Percentiles rank a stretch among this genome's conserved stretches.
phyloP scores from a whole-genome alignment of 1,140 invertebrate genomes.

The Papilio xuthus region DNA sequence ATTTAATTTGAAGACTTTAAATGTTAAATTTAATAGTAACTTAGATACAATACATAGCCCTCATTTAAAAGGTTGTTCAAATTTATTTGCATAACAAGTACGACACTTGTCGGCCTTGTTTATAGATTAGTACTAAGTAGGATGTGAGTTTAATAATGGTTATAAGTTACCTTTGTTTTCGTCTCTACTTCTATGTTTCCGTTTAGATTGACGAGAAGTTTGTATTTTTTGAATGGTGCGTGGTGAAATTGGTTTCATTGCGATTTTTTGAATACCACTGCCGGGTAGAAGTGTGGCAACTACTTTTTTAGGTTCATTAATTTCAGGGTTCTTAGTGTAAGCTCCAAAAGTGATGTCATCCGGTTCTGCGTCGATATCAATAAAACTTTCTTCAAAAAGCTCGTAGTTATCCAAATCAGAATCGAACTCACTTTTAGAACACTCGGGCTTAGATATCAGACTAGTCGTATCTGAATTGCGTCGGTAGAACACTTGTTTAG shows the following conservation, averaged over 20 bases:
- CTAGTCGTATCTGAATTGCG: slow-evolving; percentile 63
- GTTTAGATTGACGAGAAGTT: slow-evolving; percentile 39
- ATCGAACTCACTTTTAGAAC: slow-evolving; percentile 68
- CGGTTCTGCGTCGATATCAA: slow-evolving; percentile 73
- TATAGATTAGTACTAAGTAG: slow-evolving; percentile 29
- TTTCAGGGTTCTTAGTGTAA: slow-evolving; percentile 59
- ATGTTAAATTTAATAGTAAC: slow-evolving; percentile 28
- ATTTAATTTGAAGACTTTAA: slow-evolving; percentile 21
- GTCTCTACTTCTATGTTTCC: slow-evolving; percentile 42
- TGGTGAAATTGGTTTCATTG: slow-evolving; percentile 62
- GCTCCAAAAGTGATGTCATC: slow-evolving; percentile 58
- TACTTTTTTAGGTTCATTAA: slow-evolving; percentile 66
- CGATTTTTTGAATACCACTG: slow-evolving; percentile 69
- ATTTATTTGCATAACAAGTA: slow-evolving; percentile 35
- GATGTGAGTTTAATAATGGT: slow-evolving; percentile 7
- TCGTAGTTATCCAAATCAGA: slow-evolving; percentile 75
- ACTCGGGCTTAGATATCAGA: slow-evolving; percentile 56
- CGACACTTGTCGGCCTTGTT: slow-evolving; percentile 2
- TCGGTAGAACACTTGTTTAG: slow-evolving; percentile 57
- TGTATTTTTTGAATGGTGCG: slow-evolving; percentile 55
- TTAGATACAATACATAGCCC: slow-evolving; percentile 1
- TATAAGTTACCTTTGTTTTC: slow-evolving; percentile 55
- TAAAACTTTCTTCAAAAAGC: slow-evolving; percentile 72
- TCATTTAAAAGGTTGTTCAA: slow-evolving; percentile 34
- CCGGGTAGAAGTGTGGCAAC: slow-evolving; percentile 66